Base-by-base conservation (phyloP, 2,113 vertebrate species). In the Nesogale talazaci region DNA sequence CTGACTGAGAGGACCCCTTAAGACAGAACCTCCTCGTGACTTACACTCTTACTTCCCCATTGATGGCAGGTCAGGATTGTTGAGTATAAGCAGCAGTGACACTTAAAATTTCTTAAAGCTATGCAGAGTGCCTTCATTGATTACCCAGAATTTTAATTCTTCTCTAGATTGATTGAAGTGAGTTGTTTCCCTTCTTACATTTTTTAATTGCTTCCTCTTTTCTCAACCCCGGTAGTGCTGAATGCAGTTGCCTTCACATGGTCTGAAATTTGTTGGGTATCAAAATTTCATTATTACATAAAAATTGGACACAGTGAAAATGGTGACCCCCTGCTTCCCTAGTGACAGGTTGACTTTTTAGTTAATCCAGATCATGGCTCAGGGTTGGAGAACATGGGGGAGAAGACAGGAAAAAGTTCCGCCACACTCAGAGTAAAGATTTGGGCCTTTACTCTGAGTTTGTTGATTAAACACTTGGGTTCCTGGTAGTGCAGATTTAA, bases 71-170 rank as follows among this genome's bases (percentile, higher is more conserved):
- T 97, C 95, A 94, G 76, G 94, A 93, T 94, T 95, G 93, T 95
- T 95, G 96, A 97, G 95, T 87, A 96, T 98, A 97, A 98, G 94
- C 93, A 93, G 94, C 95, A 97, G 94, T 96, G 97, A 98, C 97
- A 96, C 93, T 96, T 97, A 84, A 96, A 79, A 97, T 98, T 98
- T 97, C 95, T 88, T 88, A 93, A 97, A 95, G 97, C 94, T 92
- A 89, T 97, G 97, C 96, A 95, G 91, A 88, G 94, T 97, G 96
- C 98, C 98, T 97, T 91, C 42, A 94, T 97, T 96, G 95, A 98
- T 98, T 98, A 98, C 94, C 97, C 95, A 93, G 95, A 97, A 95
- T 88, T 95, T 78, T 61, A 15, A 27, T 65, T 46, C 69, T 97
- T 95, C 96, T 98, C 95, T 92, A 36, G 95, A 97, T 97, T 97